Evolutionary conservation across 2,113 vertebrate genomes (phyloP).

Genomic region (Lampris megalopsis): DNA sequence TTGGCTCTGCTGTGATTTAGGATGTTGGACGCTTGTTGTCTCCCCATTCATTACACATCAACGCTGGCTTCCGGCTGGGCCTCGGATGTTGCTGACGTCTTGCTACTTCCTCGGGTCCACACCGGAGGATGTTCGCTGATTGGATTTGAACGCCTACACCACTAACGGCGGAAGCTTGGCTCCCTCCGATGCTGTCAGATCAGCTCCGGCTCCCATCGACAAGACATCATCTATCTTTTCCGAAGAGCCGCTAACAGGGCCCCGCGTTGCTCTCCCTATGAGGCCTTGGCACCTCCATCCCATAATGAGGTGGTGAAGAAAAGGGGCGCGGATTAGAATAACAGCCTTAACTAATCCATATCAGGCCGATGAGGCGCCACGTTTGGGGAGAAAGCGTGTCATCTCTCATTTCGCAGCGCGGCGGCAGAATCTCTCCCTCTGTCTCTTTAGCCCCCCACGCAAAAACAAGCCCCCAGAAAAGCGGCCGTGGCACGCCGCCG

Average conservation of each 20-base stretch:
- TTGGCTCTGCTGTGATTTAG: not conserved
- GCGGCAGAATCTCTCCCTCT: conserved; percentile 48
- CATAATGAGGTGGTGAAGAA: conserved; percentile 73
- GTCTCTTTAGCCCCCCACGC: conserved; percentile 48
- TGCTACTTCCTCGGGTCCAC: conserved; percentile 35
- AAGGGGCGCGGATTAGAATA: conserved; percentile 75
- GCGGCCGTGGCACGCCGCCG: conserved; percentile 54
- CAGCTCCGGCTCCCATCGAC: conserved; percentile 40
- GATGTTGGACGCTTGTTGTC: conserved; percentile 26
- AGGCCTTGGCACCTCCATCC: conserved; percentile 70
- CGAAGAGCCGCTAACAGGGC: conserved; percentile 37
- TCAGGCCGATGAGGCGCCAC: conserved; percentile 61
- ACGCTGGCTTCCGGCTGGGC: conserved; percentile 22
- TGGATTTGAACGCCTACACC: conserved; percentile 64
- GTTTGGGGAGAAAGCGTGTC: conserved; percentile 64
- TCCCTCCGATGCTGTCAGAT: conserved; percentile 43
- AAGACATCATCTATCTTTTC: conserved; percentile 41
- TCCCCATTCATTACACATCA: conserved; percentile 54
- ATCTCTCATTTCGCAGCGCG: conserved; percentile 64
- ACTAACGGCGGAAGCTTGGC: conserved; percentile 44
- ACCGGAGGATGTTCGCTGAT: conserved; percentile 51
- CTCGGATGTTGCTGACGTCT: conserved; percentile 38
- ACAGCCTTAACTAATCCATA: conserved; percentile 76
- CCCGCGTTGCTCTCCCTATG: conserved; percentile 46
- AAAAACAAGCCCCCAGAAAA: conserved; percentile 65